phyloP scores from a whole-genome alignment of 2,888 invertebrate species.

The Diplolepis rosae region DNA sequence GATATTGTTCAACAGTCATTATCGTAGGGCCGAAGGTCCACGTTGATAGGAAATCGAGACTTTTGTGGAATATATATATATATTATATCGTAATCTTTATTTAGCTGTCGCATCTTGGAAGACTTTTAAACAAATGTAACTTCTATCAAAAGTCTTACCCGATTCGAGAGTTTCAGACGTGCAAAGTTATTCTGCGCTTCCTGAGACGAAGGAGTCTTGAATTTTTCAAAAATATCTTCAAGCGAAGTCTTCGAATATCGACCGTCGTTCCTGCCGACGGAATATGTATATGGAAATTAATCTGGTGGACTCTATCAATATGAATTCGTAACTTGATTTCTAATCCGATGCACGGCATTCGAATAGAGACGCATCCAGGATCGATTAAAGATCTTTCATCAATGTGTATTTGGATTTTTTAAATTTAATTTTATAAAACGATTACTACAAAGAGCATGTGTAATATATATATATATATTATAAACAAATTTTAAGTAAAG shows the following conservation, averaged over 20 bases:
- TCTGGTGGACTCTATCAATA: neutral
- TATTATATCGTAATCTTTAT: neutral
- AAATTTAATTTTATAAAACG: neutral
- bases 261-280: conserved; percentile 52
- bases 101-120: neutral
- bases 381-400: neutral
- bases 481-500: too few relatives aligned
- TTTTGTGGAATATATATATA: neutral
- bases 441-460: neutral
- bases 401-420: conserved; percentile 5
- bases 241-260: conserved; percentile 14
- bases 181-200: neutral
- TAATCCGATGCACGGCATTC: conserved; percentile 6
- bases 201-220: neutral
- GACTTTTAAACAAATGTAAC: neutral
- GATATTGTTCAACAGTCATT: conserved; percentile 7
- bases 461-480: too few relatives aligned
- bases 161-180: neutral
- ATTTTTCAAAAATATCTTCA: conserved; percentile 30
- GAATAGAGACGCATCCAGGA: conserved; percentile 16
- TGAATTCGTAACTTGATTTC: conserved; percentile 9
- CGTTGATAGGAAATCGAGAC: neutral
- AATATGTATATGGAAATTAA: conserved; percentile 21
- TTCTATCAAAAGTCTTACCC: neutral
- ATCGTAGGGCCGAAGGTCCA: neutral